Conservation (phyloP, 2,888 invertebrate species). For the Subacronicta megacephala region DNA sequence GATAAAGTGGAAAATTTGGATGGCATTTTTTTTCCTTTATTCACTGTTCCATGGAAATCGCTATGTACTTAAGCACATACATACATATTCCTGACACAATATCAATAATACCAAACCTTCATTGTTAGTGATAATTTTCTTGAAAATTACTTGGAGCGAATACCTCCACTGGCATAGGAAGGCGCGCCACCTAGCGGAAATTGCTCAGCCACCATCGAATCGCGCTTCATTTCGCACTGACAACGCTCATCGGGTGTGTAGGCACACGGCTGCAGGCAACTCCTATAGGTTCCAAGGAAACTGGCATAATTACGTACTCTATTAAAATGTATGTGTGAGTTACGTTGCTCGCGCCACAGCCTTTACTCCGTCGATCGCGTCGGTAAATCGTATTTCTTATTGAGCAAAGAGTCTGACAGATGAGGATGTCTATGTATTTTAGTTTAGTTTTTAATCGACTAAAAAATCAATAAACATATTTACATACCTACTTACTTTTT, state of each 20-base stretch:
- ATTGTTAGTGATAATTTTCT: conserved; percentile 2
- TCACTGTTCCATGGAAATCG: neutral
- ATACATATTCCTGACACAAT: neutral
- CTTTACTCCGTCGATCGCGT: too few species aligned
- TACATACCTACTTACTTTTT: too few species aligned
- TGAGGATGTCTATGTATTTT: too few species aligned
- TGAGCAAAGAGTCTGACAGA: too few species aligned
- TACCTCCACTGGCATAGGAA: conserved; percentile 27
- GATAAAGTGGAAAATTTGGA: too few species aligned
- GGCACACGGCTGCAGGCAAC: conserved; percentile 21
- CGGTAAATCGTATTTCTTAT: too few species aligned
- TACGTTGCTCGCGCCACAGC: too few species aligned
- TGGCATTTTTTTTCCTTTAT: too few species aligned
- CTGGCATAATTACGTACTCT: conserved; percentile 39
- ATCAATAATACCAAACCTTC: conserved; percentile 1
- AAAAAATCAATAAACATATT: too few species aligned
- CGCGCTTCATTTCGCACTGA: conserved; percentile 40
- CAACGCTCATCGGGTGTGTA: conserved; percentile 26
- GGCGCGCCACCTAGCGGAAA: conserved; percentile 51
- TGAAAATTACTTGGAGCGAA: conserved; percentile 16
- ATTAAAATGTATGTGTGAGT: conserved; percentile 13
- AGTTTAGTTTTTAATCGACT: too few species aligned
- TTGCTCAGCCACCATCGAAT: conserved; percentile 45
- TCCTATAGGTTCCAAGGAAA: conserved; percentile 27
- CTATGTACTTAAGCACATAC: neutral